phyloP scores from a whole-genome alignment of 2,797 vertebrate genomes.

The Psittacula derbiana region DNA sequence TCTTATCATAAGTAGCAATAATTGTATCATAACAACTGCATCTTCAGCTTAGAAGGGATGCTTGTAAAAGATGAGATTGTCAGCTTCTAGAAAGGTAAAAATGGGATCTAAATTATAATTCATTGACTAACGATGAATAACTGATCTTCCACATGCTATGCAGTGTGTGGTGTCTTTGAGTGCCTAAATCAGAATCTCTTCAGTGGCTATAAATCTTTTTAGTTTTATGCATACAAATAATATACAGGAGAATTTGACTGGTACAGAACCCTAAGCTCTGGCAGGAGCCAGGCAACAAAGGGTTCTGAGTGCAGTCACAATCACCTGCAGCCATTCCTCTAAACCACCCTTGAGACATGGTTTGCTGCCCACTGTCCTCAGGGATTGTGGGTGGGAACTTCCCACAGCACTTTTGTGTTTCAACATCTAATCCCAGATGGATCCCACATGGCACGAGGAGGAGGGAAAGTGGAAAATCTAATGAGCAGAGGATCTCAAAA shows the following conservation, averaged over 20 bases:
- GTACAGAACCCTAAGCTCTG: not conserved
- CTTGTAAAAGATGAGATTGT: not conserved
- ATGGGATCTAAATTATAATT: not conserved
- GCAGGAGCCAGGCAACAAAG: not conserved
- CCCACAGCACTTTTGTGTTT: not conserved
- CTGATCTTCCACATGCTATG: not conserved
- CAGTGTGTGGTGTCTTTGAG: not conserved
- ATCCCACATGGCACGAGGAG: fast-evolving
- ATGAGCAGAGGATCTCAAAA: not conserved
- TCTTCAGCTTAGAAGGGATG: not conserved
- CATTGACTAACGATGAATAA: not conserved
- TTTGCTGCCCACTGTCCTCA: not conserved
- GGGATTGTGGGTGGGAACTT: not conserved
- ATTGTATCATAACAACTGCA: not conserved
- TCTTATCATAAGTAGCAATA: not conserved
- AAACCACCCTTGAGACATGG: not conserved
- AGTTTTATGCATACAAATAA: not conserved
- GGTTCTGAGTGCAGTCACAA: fast-evolving
- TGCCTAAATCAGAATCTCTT: not conserved
- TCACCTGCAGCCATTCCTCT: not conserved
- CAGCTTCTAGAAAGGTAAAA: not conserved
- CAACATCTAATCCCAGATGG: not conserved
- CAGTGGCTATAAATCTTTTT: not conserved
- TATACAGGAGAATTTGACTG: not conserved
- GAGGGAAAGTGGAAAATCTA: not conserved